Evolutionary conservation across 2,113 vertebrate species (phyloP), one percentile per base, ranked within the genome.

Genomic region (Turnix velox): DNA sequence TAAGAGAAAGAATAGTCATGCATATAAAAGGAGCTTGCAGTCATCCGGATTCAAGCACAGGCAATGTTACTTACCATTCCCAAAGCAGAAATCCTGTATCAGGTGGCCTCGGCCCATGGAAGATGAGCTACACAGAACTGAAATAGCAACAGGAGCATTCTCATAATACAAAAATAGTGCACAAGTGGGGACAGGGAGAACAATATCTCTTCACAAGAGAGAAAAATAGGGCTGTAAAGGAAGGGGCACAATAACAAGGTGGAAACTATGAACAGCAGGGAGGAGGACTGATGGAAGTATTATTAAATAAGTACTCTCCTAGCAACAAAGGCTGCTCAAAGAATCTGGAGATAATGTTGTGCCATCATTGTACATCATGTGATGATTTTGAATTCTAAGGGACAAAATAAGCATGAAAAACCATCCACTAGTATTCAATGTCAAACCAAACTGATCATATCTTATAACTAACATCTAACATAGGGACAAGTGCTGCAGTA

Each of bases 71-170:
- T 85, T 61, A 88, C 33, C n/a, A 18, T 81, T 80, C 48, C 66
- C 48, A 78, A 48, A 81, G 52, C 80, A 94, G 27, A 82, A 84
- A 24, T 78, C 52, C 58, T 62, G 12, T 75, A 43, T 78, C 74
- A 91, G 69, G 39, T 93, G 96, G 69, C 88, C 94, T 88, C 15
- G 1, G 87, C 82, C 81, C 37, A 87, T 2, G 3, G 52, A 87
- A 88, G 66, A 96, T 88, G 87, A 95, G 66, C 42, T 33, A 78
- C 94, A 88, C 37, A 79, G 81, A 93, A 73, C 65, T 40, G 66
- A 96, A 95, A 95, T 72, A 93, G 69, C 57, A 91, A 79, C 45
- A 74, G 35, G 42, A 87, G 23, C 18, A 46, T 57, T 43, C 57
- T 81, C 80, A 82, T 87, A 88, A 75, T 16, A 78, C 37, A 95